phyloP scores from a whole-genome alignment of 1,140 invertebrate genomes.

The Diorhabda carinulata region DNA sequence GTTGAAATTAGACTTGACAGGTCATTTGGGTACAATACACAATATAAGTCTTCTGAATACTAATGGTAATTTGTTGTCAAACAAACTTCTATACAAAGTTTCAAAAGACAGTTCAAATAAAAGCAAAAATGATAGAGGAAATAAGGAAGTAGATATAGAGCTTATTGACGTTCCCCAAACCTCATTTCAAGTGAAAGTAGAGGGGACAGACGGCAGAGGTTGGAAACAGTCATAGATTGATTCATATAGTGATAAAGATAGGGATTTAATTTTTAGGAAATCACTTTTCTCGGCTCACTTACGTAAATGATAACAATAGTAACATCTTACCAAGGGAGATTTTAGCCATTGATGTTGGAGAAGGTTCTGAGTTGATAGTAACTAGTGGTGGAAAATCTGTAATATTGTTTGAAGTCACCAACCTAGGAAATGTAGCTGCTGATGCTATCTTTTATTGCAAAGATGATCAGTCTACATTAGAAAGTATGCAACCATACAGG shows the following conservation, averaged over 20 bases:
- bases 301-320: constrained; percentile 2
- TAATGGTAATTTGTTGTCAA: constrained; percentile 3
- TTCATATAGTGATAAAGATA: background rate
- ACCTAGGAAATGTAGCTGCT: constrained; percentile 5
- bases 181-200: constrained; percentile 3
- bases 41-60: constrained; percentile 14
- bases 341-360: constrained; percentile 10
- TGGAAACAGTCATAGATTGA: background rate
- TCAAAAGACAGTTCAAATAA: constrained; percentile 1
- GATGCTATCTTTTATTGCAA: constrained; percentile 8
- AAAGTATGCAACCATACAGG: constrained; percentile 10
- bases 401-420: constrained; percentile 20
- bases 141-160: constrained; percentile 11
- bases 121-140: background rate
- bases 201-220: constrained; percentile 16
- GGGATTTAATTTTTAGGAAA: constrained; percentile 14
- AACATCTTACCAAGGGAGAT: constrained; percentile 14
- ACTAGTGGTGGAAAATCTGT: constrained; percentile 1
- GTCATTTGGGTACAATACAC: background rate
- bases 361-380: constrained; percentile 8
- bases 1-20: constrained; percentile 14
- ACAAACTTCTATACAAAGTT: constrained; percentile 1
- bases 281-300: constrained; percentile 14
- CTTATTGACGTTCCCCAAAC: constrained; percentile 1
- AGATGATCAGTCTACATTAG: constrained; percentile 14